Evolutionary conservation across 2,797 vertebrate species (phyloP), one percentile per base, ranked within the genome.

Genomic region (Lagodon rhomboides): DNA sequence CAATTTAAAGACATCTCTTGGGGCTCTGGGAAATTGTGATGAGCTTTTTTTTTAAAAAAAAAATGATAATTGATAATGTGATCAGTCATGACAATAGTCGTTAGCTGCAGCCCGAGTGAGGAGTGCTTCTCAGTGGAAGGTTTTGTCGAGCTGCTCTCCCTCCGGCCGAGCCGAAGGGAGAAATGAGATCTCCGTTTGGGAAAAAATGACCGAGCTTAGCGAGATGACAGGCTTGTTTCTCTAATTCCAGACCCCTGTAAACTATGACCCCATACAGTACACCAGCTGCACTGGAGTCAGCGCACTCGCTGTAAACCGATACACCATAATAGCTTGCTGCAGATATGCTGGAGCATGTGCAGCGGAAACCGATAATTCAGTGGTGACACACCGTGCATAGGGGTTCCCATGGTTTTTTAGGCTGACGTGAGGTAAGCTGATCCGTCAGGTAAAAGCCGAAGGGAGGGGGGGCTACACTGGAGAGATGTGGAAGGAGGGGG

Each of bases 351-450:
- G 75, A 87, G 89, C 90, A 90, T 94, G 89, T 92, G 91, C 90
- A 88, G 85, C 85, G 86, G 91, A 91, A 94, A 93, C 84, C 88
- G 88, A 92, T 91, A 92, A 95, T 93, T 94, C 94, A 90, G 87
- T 70, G 85, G 91, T 91, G 92, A 93, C 90, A 90, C 87, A 84
- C 76, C 53, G 82, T 77, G 90, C 88, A 77, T 64, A 89, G 85
- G 85, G 90, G 89, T 92, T 93, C 89, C 88, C 91, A 85, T 87
- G 88, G 85, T 90, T 90, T 89, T 38, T 89, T 85, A 82, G 87
- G 91, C 92, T 92, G 91, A 93, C 75, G 71, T 83, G 74, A 78
- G 86, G 92, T 91, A 93, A 94, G 87, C 58, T 46, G 91, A 94
- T 93, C 89, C 74, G 67, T 88, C 90, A 91, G 93, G 86, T 94